Conservation (phyloP, 2,113 vertebrate species). For the Thoracochromis brauschi region DNA sequence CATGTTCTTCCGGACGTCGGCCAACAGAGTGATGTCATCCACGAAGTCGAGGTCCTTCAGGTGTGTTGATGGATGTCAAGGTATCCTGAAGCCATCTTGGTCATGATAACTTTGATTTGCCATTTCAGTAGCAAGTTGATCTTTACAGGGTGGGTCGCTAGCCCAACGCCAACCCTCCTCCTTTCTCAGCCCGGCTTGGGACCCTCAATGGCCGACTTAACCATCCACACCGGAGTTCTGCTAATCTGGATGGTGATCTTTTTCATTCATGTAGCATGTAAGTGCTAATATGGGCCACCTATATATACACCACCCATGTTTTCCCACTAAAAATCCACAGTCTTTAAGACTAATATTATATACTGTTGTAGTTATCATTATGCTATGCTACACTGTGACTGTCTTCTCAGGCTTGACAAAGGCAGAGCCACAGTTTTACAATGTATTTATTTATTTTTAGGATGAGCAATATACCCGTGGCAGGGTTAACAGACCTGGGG, state of each 20-base stretch:
- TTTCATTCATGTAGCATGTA: background rate
- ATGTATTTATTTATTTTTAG: background rate
- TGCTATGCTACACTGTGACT: background rate
- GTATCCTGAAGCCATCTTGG: background rate
- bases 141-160: background rate
- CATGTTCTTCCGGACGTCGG: background rate
- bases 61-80: accelerated
- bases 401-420: background rate
- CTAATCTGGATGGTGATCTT: background rate
- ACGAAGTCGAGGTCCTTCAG: background rate
- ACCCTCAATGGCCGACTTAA: background rate
- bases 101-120: background rate
- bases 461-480: background rate
- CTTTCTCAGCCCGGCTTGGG: background rate
- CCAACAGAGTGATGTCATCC: accelerated
- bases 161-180: background rate
- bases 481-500: background rate
- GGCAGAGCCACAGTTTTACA: background rate
- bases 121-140: background rate
- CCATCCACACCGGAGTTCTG: background rate
- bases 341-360: background rate
- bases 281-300: background rate
- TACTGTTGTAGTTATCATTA: accelerated
- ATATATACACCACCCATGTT: background rate
- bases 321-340: background rate